Evolutionary conservation across 2,113 vertebrate genomes (phyloP).

Genomic region (Argyrosomus japonicus): DNA sequence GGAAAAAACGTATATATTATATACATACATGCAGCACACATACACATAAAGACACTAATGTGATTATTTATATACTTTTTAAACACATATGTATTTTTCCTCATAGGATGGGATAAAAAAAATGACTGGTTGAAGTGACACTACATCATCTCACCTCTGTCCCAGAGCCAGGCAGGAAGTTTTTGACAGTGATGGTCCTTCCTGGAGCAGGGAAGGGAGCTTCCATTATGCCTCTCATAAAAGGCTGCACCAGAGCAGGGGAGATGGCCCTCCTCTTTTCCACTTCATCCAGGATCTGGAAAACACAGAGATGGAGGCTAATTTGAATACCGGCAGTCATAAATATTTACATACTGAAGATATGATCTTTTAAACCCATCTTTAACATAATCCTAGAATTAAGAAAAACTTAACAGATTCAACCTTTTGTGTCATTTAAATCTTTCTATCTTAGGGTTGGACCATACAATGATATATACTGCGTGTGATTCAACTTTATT

Average conservation of each 20-base stretch:
- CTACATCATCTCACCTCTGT: conserved; percentile 87
- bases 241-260: conserved; percentile 96
- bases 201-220: conserved; percentile 96
- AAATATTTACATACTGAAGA: background rate
- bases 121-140: background rate
- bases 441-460: background rate
- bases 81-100: background rate
- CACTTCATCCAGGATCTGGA: conserved; percentile 96
- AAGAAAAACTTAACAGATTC: background rate
- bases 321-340: background rate
- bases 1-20: background rate
- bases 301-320: conserved; percentile 2
- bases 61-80: background rate
- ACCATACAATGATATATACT: background rate
- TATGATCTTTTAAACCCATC: background rate
- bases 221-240: conserved; percentile 98
- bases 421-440: background rate
- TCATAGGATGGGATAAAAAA: background rate
- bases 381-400: background rate
- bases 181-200: conserved; percentile 93
- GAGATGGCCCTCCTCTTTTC: conserved; percentile 97
- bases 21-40: background rate
- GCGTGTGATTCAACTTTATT: background rate
- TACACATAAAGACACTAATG: background rate
- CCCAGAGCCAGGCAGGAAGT: conserved; percentile 96